Evolutionary conservation across 2,797 vertebrate genomes (phyloP), one percentile per base, ranked within the genome.

Genomic region (Anguilla marmorata): DNA sequence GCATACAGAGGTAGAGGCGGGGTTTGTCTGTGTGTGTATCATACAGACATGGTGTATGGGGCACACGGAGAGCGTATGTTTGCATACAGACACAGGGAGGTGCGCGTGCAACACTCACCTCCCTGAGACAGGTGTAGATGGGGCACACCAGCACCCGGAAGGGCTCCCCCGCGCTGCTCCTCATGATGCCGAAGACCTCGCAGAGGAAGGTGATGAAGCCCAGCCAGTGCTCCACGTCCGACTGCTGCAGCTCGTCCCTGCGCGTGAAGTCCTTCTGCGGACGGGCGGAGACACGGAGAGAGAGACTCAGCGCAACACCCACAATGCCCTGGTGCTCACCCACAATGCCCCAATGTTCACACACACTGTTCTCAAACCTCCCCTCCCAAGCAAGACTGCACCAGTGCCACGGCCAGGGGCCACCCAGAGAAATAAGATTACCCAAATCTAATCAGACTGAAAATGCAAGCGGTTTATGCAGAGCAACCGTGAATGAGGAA

Each of bases 171-270:
- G 96, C 96, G 93, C 96, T 98, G 96, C 98, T 99, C 93, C 97
- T 96, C 98, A 99, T 99, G 93, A 96, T 97, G 60, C 98, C 96
- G 0, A 99, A 99, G 90, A 99, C 98, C 93, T 99, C 98, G 0
- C 99, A 99, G 91, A 99, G 95, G 89, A 99, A 99, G 85, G 98
- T 99, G 96, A 99, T 99, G 96, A 99, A 99, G 58, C 98, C 99
- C 88, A 99, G 92, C 99, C 99, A 99, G 90, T 94, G 95, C 93
- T 99, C 98, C 93, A 99, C 98, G 0, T 99, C 98, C 0, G 93
- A 94, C 93, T 96, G 97, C 95, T 97, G 98, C 88, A 99, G 94
- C 93, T 97, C 97, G 89, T 98, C 97, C 12, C 99, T 96, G 85
- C 95, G 95, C 0, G 96, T 96, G 94, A 99, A 99, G 94, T 99